Evolutionary conservation across 2,888 invertebrate species (phyloP), one percentile per base, ranked within the genome.

Genomic region (Megastigmus dorsalis): DNA sequence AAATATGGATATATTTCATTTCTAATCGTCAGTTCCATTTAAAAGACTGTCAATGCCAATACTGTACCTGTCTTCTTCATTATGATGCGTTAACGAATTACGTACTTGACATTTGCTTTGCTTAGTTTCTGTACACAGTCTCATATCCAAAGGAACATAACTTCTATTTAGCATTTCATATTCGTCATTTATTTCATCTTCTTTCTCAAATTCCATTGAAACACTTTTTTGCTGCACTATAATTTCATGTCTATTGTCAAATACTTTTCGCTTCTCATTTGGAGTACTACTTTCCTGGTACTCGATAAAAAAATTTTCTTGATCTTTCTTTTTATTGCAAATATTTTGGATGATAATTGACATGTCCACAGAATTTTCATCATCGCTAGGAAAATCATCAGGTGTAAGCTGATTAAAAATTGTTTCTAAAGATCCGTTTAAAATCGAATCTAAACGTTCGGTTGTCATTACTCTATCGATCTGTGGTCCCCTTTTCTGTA

Each of bases 311-410:
- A 43, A 23, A 5, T 33, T 41, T 28, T 55, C 9, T 41, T 26
- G 15, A 18, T 33, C 9, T 3, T 13, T 9, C 7, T 50, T 50
- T 20, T 30, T 50, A 30, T 60, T 70, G 62, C 85, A 84, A 68
- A 92, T 91, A 59, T 88, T 85, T 18, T 91, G 89, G 13, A 92
- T 87, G 70, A 92, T 90, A 41, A 88, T 86, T 0, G 92, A 91
- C 82, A 92, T 85, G 74, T 92, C 88, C 9, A 88, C 83, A 20
- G 86, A 81, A 75, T 89, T 88, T 50, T 89, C 89, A 0, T 86
- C 88, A 26, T 88, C 88, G 45, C 81, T 84, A 52, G 86, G 69
- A 81, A 86, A 86, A 80, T 87, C 87, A 41, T 85, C 83, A 1
- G 84, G 82, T 3, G 84, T 84, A 3, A 87, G 74, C 68, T 86